Base-by-base conservation (phyloP, 2,113 vertebrate species). In the Mesoclemmys tuberculata region DNA sequence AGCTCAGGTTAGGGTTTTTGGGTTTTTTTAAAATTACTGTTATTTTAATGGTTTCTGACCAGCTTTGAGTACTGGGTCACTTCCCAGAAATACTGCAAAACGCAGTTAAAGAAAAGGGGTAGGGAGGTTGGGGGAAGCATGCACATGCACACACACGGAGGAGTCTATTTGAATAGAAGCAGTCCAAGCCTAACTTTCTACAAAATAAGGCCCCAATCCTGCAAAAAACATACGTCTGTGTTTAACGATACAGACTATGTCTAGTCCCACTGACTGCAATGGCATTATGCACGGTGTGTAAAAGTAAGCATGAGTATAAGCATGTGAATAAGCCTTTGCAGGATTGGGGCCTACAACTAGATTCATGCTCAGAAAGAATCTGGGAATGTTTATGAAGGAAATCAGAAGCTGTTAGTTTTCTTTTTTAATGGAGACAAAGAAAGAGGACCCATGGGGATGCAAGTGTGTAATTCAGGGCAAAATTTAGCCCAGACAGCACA, bases 401-500 rank as follows among this genome's bases (percentile, higher is more conserved):
- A 14, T 24, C 18, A 49, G 49, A 38, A n/a, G 10, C 22, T 49
- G 31, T 26, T 24, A 48, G 5, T 2, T 74, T 90, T 55, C 18
- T 79, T 94, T 75, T 96, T 96, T 96, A 96, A 96, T 92, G 84
- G 92, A 96, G 87, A 91, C 82, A 49, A 84, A 93, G 88, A 27
- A 94, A 92, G 68, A 84, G 95, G 88, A 78, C 6, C 26, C 49
- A 51, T 35, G 21, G 29, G 18, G 18, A 24, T 52, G 18, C 61
- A 68, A 44, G 52, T 5, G 8, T 44, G 48, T n/a, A 49, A 64
- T 9, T 26, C n/a, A 96, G 95, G 94, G 85, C 96, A 95, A 93
- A 96, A 93, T 93, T 96, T 94, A 97, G 52, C 58, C 58, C 12
- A 61, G 27, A 35, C 4, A 24, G 61, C 94, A 77, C 95, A 90